phyloP scores from a whole-genome alignment of 2,113 vertebrate genomes.

The Microcebus lehilahytsara region DNA sequence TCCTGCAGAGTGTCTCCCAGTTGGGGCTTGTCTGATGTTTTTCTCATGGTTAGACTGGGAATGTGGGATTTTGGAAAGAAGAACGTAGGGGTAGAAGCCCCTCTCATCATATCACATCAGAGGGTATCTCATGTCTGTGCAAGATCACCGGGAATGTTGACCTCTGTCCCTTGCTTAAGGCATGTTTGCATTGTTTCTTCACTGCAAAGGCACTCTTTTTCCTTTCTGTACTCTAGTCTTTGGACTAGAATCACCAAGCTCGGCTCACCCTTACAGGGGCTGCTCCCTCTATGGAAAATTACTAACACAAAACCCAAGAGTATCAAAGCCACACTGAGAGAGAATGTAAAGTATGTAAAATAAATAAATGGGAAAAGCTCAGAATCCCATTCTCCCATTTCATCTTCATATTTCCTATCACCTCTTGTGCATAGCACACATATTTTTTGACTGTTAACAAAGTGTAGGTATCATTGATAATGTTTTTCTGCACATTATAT shows the following conservation, averaged over 20 bases:
- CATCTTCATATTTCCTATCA: not conserved
- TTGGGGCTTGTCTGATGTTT: not conserved
- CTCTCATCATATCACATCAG: too few relatives aligned
- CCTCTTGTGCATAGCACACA: not conserved
- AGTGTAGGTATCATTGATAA: not conserved
- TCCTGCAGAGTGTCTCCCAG: not conserved
- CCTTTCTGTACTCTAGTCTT: not conserved
- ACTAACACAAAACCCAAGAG: not conserved
- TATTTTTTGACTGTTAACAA: not conserved
- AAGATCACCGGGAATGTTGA: not conserved
- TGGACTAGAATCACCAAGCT: not conserved
- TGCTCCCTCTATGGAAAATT: not conserved
- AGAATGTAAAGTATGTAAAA: not conserved
- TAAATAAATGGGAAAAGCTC: not conserved
- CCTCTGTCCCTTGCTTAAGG: too few relatives aligned
- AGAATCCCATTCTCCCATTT: not conserved
- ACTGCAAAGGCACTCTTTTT: not conserved
- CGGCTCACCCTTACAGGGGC: not conserved
- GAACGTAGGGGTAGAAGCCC: too few relatives aligned
- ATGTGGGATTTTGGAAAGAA: not conserved
- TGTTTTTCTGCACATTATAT: not conserved
- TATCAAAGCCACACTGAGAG: not conserved
- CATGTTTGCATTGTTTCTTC: not conserved
- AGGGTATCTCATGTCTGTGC: too few relatives aligned
- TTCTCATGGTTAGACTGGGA: not conserved